These are phyloP conservation scores for Ameiurus melas DNA, from an alignment of 2,113 vertebrate genomes.

Conservation along the genomic window DNA sequence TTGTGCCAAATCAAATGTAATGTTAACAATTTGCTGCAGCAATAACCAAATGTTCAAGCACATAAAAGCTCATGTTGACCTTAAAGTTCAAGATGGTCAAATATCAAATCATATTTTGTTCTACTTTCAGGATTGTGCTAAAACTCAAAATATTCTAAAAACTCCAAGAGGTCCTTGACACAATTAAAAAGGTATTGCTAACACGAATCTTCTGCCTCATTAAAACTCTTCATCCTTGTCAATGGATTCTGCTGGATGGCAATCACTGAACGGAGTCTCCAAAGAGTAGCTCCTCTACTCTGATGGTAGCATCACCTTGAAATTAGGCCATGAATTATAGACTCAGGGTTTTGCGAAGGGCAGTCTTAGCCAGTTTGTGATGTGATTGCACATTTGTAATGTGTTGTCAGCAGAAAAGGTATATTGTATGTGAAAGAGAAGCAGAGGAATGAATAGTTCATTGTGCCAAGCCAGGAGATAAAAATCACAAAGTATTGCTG, in stretches of 20 bases:
- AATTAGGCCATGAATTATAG: slow-evolving; percentile 61
- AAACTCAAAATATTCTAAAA: not conserved
- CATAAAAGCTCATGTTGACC: slow-evolving; percentile 8
- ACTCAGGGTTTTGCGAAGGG: slow-evolving; percentile 59
- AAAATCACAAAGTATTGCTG: not conserved
- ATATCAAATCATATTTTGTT: not conserved
- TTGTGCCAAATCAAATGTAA: not conserved
- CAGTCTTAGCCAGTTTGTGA: slow-evolving; percentile 52
- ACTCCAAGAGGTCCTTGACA: slow-evolving; percentile 51
- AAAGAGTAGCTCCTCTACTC: slow-evolving; percentile 51
- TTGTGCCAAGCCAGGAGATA: not conserved
- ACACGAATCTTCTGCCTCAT: slow-evolving; percentile 59
- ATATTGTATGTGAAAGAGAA: slow-evolving; percentile 33
- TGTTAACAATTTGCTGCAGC: not conserved
- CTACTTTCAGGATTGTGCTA: not conserved
- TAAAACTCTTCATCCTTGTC: slow-evolving; percentile 59
- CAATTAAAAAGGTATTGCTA: slow-evolving; percentile 63
- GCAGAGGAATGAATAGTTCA: not conserved
- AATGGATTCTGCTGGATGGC: slow-evolving; percentile 35
- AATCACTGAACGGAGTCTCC: slow-evolving; percentile 51
- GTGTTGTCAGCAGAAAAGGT: slow-evolving; percentile 40
- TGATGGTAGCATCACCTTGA: slow-evolving; percentile 57
- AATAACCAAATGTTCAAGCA: not conserved
- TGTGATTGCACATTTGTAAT: slow-evolving; percentile 49
- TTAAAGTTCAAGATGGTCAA: not conserved